phyloP scores from a whole-genome alignment of 2,113 vertebrate species.

The Excalfactoria chinensis region DNA sequence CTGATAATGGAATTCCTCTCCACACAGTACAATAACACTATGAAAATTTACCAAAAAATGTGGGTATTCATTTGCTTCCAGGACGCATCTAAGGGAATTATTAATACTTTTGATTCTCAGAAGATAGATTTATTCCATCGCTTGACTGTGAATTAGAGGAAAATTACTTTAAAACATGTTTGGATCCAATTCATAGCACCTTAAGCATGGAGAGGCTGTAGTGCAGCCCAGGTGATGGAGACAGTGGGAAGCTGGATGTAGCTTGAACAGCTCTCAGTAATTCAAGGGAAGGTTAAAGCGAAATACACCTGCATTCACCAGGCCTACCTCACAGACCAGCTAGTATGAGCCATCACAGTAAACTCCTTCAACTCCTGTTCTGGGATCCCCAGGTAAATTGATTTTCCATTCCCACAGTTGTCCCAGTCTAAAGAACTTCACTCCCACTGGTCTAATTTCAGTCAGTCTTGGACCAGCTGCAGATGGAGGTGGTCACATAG shows the following conservation, averaged over 20 bases:
- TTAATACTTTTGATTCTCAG: constrained; percentile 32
- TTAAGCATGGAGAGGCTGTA: background rate
- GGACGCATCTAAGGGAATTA: constrained; percentile 6
- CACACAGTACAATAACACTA: background rate
- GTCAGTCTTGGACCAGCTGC: background rate
- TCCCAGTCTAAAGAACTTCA: background rate
- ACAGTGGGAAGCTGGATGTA: accelerated
- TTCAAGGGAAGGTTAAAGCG: background rate
- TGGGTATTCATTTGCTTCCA: constrained; percentile 15
- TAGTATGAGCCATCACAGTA: background rate
- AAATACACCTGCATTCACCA: background rate
- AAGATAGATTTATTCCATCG: constrained; percentile 21
- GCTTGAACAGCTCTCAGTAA: background rate
- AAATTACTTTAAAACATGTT: constrained; percentile 31
- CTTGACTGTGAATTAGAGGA: constrained; percentile 11
- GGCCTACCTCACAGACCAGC: background rate
- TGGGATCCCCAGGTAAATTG: background rate
- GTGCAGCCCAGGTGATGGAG: background rate
- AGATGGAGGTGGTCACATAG: background rate
- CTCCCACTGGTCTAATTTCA: background rate
- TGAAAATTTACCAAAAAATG: constrained; percentile 34
- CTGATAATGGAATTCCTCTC: constrained; percentile 11
- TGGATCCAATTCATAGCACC: constrained; percentile 4
- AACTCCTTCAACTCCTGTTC: background rate
- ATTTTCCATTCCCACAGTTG: background rate